Conservation (phyloP, 2,888 invertebrate species). For the Sphecodes monilicornis region DNA sequence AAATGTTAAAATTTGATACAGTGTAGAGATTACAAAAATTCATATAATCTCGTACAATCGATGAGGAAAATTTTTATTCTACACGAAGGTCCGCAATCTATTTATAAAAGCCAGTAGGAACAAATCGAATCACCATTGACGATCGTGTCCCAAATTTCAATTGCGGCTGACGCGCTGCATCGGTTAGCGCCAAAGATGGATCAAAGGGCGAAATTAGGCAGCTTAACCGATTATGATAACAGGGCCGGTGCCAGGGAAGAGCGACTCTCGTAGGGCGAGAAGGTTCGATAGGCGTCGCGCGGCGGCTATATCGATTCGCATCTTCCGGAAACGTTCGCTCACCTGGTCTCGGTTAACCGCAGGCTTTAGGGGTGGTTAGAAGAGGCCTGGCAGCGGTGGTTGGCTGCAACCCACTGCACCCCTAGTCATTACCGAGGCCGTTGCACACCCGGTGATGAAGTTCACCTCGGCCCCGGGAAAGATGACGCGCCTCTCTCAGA, state of each 20-base stretch:
- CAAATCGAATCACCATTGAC: too few relatives aligned
- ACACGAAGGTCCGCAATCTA: too few relatives aligned
- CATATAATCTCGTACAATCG: too few relatives aligned
- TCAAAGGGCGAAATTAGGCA: neutral
- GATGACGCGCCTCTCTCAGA: neutral
- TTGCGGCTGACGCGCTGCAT: neutral
- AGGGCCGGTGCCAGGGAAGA: conserved; percentile 7
- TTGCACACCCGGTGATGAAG: conserved; percentile 42
- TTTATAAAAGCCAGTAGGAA: too few relatives aligned
- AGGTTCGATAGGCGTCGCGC: conserved; percentile 67
- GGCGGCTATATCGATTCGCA: conserved; percentile 75
- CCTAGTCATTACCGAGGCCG: conserved; percentile 66
- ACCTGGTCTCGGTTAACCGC: conserved; percentile 73
- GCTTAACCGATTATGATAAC: neutral
- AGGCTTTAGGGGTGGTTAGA: conserved; percentile 41
- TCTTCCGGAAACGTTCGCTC: conserved; percentile 67
- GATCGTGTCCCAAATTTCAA: neutral
- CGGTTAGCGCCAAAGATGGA: neutral
- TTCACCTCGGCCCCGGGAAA: neutral
- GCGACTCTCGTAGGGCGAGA: conserved; percentile 51
- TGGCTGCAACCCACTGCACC: neutral
- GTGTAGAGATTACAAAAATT: too few relatives aligned
- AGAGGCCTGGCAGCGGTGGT: conserved; percentile 31
- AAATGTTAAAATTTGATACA: too few relatives aligned
- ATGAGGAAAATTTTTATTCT: too few relatives aligned